Conservation (phyloP, 2,113 vertebrate genomes). For the Neotoma lepida region DNA sequence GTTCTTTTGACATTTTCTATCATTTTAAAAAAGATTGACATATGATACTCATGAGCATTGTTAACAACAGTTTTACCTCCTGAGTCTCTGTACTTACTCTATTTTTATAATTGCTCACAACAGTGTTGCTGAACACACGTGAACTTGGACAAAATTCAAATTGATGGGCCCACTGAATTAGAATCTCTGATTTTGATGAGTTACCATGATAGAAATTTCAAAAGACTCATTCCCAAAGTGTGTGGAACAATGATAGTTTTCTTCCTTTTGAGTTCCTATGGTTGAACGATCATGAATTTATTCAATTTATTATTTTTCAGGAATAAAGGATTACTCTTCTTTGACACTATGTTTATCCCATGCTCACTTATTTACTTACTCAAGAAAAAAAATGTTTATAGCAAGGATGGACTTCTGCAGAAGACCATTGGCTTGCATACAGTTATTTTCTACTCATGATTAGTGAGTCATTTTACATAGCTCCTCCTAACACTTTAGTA, state of each 20-base stretch:
- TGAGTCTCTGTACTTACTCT: neutral
- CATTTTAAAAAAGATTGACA: constrained; percentile 34
- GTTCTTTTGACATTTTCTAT: constrained; percentile 7
- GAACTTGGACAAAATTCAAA: neutral
- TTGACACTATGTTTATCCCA: constrained; percentile 29
- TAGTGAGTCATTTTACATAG: constrained; percentile 15
- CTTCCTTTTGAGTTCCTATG: constrained; percentile 8
- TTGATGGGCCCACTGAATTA: neutral
- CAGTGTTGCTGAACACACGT: neutral
- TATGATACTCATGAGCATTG: neutral
- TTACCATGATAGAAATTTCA: constrained; percentile 15
- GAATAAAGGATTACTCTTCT: constrained; percentile 51
- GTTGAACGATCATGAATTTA: constrained; percentile 18
- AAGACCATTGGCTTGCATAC: neutral
- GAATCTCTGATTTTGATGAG: constrained; percentile 28
- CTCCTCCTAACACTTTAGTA: neutral
- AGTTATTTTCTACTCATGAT: neutral
- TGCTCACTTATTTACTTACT: constrained; percentile 48
- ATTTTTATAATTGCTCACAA: neutral
- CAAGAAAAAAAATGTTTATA: constrained; percentile 1
- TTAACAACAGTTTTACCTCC: constrained; percentile 8
- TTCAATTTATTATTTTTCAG: neutral
- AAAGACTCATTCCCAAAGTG: constrained; percentile 25
- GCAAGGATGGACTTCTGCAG: constrained; percentile 26
- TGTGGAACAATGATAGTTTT: constrained; percentile 27